Conservation (phyloP, 1,140 invertebrate genomes). For the Dryas iulia region DNA sequence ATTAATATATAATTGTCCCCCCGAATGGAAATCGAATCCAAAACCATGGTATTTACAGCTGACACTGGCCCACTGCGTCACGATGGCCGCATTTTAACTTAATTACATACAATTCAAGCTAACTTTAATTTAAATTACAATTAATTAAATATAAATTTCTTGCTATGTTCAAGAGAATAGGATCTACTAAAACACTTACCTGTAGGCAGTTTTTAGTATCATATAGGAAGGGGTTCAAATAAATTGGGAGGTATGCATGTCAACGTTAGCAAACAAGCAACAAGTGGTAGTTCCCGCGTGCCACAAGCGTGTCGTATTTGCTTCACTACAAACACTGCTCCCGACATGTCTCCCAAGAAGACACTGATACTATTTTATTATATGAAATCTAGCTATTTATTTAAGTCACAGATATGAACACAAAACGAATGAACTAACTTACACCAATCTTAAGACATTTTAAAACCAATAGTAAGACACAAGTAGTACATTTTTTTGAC, state of each 20-base stretch:
- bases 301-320: constrained; percentile 68
- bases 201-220: background rate
- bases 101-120: too few species aligned
- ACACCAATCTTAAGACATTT: background rate
- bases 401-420: background rate
- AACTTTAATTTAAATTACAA: too few species aligned
- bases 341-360: constrained; percentile 50
- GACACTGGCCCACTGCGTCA: too few species aligned
- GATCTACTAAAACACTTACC: background rate
- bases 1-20: too few species aligned
- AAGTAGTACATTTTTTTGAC: background rate
- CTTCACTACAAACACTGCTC: constrained; percentile 58
- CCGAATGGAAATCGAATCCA: too few species aligned
- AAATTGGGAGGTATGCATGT: constrained; percentile 66
- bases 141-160: too few species aligned
- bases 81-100: too few species aligned
- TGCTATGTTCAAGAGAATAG: background rate
- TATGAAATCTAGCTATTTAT: constrained; percentile 41
- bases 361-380: constrained; percentile 53
- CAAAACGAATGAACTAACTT: background rate
- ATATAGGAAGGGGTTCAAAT: constrained; percentile 38
- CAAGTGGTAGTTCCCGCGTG: constrained; percentile 51
- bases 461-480: background rate
- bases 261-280: constrained; percentile 59
- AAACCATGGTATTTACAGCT: too few species aligned